Conservation (phyloP, 2,797 vertebrate species). For the Hirundo rustica region DNA sequence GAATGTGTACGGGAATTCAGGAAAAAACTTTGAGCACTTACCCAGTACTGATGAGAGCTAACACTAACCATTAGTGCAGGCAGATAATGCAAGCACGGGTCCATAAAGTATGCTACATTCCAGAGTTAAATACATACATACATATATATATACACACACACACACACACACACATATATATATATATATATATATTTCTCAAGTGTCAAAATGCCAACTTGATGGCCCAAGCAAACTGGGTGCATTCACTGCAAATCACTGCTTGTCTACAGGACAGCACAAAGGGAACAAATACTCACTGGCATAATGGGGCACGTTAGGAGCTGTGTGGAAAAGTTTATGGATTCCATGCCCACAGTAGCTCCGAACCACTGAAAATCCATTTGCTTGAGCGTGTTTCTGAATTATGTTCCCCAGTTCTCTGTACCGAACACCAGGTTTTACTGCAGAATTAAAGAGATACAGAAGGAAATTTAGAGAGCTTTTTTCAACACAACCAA, state of each 20-base stretch:
- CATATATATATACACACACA: too few relatives aligned
- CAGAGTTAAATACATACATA: not conserved
- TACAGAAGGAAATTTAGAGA: not conserved
- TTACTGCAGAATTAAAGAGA: slow-evolving; percentile 80
- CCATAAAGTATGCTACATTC: not conserved
- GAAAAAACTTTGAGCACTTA: not conserved
- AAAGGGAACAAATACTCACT: slow-evolving; percentile 81
- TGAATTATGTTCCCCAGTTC: slow-evolving; percentile 98
- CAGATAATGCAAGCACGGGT: not conserved
- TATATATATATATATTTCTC: not conserved
- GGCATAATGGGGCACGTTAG: slow-evolving; percentile 97
- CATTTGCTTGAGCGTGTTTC: slow-evolving; percentile 94
- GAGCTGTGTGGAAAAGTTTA: slow-evolving; percentile 95
- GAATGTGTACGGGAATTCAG: not conserved
- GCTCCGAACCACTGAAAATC: slow-evolving; percentile 96
- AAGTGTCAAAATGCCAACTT: not conserved
- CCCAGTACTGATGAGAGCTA: not conserved
- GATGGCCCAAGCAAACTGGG: not conserved
- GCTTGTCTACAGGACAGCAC: not conserved
- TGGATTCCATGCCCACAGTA: slow-evolving; percentile 98
- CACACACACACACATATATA: too few relatives aligned
- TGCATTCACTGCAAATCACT: not conserved
- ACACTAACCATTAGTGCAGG: not conserved
- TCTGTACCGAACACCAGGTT: slow-evolving; percentile 93
- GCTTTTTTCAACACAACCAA: not conserved